Evolutionary conservation across 2,113 vertebrate species (phyloP).

Genomic region (Deroptyus accipitrinus): DNA sequence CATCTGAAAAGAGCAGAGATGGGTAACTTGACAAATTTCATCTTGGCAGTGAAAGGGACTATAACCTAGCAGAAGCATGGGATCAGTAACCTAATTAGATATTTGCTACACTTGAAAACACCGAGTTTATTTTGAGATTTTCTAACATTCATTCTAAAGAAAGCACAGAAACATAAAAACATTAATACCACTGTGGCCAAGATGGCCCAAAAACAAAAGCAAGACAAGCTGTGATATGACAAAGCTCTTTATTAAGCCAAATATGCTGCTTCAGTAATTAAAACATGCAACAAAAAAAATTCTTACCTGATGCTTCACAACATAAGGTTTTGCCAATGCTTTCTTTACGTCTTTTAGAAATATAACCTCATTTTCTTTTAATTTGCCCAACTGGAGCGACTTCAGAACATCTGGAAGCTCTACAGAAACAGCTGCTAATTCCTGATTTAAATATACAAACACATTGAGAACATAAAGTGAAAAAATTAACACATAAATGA

Average conservation of each 20-base stretch:
- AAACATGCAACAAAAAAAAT: not conserved
- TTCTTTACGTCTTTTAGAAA: slow-evolving; percentile 86
- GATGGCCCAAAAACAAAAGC: not conserved
- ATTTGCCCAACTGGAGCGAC: slow-evolving; percentile 83
- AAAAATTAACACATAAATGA: not conserved
- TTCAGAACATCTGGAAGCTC: slow-evolving; percentile 88
- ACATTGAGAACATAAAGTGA: not conserved
- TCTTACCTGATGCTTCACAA: slow-evolving; percentile 67
- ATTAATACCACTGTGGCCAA: not conserved
- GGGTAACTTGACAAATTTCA: not conserved
- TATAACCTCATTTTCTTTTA: slow-evolving; percentile 91
- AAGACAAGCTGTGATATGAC: not conserved
- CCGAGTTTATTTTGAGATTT: not conserved
- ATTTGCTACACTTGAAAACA: not conserved
- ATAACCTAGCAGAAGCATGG: not conserved
- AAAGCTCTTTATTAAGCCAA: not conserved
- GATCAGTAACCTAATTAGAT: not conserved
- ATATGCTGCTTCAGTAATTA: not conserved
- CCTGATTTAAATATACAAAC: slow-evolving; percentile 67
- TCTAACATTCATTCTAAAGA: not conserved
- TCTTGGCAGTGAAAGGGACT: not conserved
- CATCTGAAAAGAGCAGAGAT: not conserved
- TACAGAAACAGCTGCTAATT: slow-evolving; percentile 79
- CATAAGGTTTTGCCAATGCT: slow-evolving; percentile 65
- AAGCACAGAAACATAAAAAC: not conserved